These are phyloP conservation scores for Drosophila rellima DNA, from an alignment of 2,888 invertebrate genomes.

Conservation along the genomic window DNA sequence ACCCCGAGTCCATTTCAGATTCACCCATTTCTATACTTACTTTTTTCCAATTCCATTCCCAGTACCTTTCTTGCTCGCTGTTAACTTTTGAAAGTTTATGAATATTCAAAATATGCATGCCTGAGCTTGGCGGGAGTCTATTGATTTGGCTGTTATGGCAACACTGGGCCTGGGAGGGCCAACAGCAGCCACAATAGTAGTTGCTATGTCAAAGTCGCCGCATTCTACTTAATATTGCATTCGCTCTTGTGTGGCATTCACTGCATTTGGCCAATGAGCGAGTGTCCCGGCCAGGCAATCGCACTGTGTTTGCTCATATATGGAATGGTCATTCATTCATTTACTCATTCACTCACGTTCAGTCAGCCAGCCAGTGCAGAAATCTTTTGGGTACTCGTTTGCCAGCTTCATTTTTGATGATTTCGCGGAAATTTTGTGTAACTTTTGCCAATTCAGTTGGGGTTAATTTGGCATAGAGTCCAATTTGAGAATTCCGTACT, in stretches of 20 bases:
- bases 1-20: conserved; percentile 18
- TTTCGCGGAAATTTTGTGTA: conserved; percentile 6
- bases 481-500: conserved; percentile 35
- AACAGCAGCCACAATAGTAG: conserved; percentile 31
- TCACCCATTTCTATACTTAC: background rate
- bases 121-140: conserved; percentile 20
- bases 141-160: conserved; percentile 48
- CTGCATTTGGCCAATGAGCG: conserved; percentile 23
- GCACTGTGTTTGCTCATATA: conserved; percentile 3
- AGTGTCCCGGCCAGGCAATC: background rate
- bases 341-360: conserved; percentile 17
- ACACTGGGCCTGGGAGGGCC: conserved; percentile 8
- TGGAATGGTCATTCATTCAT: conserved; percentile 14
- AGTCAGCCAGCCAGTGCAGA: conserved; percentile 12
- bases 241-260: conserved; percentile 9
- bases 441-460: conserved; percentile 6
- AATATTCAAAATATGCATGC: conserved; percentile 50
- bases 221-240: conserved; percentile 53
- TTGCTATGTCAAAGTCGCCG: conserved; percentile 62
- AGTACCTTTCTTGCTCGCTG: background rate
- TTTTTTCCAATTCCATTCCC: background rate
- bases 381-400: conserved; percentile 9
- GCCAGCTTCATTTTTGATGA: conserved; percentile 32
- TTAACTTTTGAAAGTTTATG: conserved; percentile 37
- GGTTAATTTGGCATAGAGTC: conserved; percentile 25